Percentiles rank a stretch among this genome's conserved stretches.
phyloP scores from a whole-genome alignment of 2,113 vertebrate species.

The Petromus typicus region DNA sequence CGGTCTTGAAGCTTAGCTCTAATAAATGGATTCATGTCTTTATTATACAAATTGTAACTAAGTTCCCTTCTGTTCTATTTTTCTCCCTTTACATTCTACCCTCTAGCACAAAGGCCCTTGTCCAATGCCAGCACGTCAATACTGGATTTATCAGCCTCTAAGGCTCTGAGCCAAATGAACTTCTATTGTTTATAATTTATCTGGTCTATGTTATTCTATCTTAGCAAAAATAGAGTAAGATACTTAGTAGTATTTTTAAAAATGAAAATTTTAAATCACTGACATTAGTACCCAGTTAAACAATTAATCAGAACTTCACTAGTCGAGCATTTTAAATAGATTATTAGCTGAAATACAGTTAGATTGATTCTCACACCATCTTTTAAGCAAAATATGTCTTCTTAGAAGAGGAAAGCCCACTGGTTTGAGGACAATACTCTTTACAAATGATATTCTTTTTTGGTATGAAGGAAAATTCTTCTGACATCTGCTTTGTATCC shows the following conservation, averaged over 20 bases:
- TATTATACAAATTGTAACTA: not conserved
- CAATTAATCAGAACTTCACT: not conserved
- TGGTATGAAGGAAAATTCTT: not conserved
- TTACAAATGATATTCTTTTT: not conserved
- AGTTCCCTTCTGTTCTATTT: not conserved
- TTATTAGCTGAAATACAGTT: not conserved
- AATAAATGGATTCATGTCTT: not conserved
- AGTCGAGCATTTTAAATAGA: not conserved
- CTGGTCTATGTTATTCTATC: not conserved
- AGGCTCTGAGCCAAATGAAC: not conserved
- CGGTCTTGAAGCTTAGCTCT: not conserved
- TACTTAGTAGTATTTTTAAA: not conserved
- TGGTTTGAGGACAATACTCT: not conserved
- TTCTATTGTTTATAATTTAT: not conserved
- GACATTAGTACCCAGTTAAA: not conserved
- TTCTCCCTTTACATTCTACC: not conserved
- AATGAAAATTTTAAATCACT: not conserved
- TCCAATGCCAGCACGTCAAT: not conserved
- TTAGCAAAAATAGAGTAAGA: not conserved
- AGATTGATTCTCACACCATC: not conserved
- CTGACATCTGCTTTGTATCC: conserved; percentile 3
- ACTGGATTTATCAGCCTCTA: not conserved
- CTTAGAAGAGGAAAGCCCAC: not conserved
- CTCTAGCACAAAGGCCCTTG: not conserved
- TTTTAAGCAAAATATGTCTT: not conserved